These are phyloP conservation scores for Ophion ellenae DNA, from an alignment of 2,888 invertebrate genomes.

Conservation along the genomic window DNA sequence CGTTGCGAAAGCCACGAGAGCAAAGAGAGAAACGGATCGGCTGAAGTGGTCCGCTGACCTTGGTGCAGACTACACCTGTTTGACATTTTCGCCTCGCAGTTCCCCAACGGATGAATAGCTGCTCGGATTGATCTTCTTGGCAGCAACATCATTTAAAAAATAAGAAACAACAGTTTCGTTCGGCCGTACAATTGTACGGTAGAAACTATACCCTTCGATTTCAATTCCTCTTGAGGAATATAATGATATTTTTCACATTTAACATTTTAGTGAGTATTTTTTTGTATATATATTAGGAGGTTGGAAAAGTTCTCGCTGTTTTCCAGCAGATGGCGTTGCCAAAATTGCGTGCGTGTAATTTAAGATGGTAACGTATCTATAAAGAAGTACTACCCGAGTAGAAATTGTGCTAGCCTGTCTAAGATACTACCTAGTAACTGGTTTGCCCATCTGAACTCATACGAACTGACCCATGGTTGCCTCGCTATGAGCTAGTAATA, in stretches of 20 bases:
- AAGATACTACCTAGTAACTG: too few relatives aligned
- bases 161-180: neutral
- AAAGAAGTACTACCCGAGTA: too few relatives aligned
- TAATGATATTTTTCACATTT: neutral
- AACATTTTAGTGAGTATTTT: neutral
- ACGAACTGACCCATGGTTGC: too few relatives aligned
- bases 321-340: too few relatives aligned
- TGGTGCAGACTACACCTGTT: neutral
- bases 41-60: slow-evolving; percentile 7
- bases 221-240: neutral
- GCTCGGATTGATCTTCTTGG: neutral
- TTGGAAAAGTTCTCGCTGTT: too few relatives aligned
- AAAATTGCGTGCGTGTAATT: too few relatives aligned
- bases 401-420: too few relatives aligned
- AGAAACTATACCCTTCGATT: neutral
- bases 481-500: too few relatives aligned
- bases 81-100: neutral
- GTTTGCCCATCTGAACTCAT: too few relatives aligned
- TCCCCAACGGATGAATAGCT: neutral
- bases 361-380: too few relatives aligned
- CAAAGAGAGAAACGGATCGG: slow-evolving; percentile 56
- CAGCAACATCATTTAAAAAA: neutral
- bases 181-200: neutral
- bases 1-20: slow-evolving; percentile 50
- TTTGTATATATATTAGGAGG: too few relatives aligned